phyloP scores from a whole-genome alignment of 2,888 invertebrate species.

The Mythimna loreyi region DNA sequence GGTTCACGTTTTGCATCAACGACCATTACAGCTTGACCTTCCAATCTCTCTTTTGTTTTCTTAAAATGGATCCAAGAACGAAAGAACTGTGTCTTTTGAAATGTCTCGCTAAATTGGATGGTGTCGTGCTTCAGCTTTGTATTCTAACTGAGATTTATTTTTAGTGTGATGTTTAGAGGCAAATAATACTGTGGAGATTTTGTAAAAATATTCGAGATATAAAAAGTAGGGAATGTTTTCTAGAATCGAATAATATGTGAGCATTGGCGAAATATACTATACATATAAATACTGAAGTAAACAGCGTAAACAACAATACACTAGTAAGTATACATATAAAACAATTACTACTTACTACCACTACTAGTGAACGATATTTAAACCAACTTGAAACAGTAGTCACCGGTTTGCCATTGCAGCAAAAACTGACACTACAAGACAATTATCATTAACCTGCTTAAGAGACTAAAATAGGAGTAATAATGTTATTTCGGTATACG shows the following conservation, averaged over 20 bases:
- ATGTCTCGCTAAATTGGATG: conserved; percentile 57
- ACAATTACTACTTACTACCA: not conserved
- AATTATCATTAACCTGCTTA: conserved; percentile 17
- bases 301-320: not conserved
- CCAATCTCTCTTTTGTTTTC: conserved; percentile 41
- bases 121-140: conserved; percentile 51
- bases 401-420: conserved; percentile 20
- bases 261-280: not conserved
- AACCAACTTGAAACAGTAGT: conserved; percentile 2
- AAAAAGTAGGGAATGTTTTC: conserved; percentile 3
- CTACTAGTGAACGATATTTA: conserved; percentile 2
- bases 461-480: conserved; percentile 15
- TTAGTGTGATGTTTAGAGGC: conserved; percentile 56
- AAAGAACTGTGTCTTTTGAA: conserved; percentile 38
- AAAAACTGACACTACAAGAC: conserved; percentile 24
- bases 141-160: conserved; percentile 65
- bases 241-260: not conserved
- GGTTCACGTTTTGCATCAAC: conserved; percentile 74
- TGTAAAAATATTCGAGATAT: conserved; percentile 28
- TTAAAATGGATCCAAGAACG: conserved; percentile 27
- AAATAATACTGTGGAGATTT: conserved; percentile 52
- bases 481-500: conserved; percentile 19
- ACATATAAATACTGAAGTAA: not conserved
- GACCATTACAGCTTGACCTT: conserved; percentile 55
- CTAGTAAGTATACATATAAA: not conserved